phyloP scores from a whole-genome alignment of 37 sponge, comb jelly and placozoan genomes.

The Eunapius fragilis region DNA sequence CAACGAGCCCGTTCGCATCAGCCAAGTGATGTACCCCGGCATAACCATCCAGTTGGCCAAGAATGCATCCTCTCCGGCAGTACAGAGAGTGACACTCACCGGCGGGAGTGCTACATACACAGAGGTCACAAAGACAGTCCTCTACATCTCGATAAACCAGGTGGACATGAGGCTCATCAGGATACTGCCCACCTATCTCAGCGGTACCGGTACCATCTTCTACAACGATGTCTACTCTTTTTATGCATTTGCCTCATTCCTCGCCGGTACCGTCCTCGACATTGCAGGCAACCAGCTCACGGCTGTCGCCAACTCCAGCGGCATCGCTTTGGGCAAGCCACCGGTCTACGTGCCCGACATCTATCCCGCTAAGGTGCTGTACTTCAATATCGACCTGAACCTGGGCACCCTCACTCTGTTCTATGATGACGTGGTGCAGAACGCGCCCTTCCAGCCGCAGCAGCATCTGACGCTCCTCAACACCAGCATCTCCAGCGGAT shows the following conservation, averaged over 20 bases:
- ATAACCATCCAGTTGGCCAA: conserved; percentile 68
- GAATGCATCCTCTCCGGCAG: conserved; percentile 12
- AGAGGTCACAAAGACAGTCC: conserved; percentile 51
- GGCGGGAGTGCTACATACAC: conserved; percentile 72
- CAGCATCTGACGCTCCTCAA: conserved; percentile 65
- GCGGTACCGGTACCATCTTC: neutral
- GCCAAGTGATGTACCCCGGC: conserved; percentile 40
- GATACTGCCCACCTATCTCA: conserved; percentile 3
- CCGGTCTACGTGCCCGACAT: conserved; percentile 36
- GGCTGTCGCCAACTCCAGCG: conserved; percentile 17
- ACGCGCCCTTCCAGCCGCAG: conserved; percentile 14
- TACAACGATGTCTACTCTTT: conserved; percentile 41
- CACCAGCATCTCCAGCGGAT: conserved; percentile 1
- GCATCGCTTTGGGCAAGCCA: conserved; percentile 11
- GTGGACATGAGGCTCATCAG: conserved; percentile 73
- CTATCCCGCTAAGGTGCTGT: conserved; percentile 24
- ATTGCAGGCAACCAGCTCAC: conserved; percentile 69
- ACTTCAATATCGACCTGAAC: conserved; percentile 83
- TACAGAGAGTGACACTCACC: conserved; percentile 65
- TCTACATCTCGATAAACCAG: conserved; percentile 49
- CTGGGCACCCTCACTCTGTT: conserved; percentile 73
- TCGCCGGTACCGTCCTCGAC: conserved; percentile 62
- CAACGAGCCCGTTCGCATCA: conserved; percentile 84
- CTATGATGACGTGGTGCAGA: conserved; percentile 80
- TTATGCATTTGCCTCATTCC: conserved; percentile 16